These are phyloP conservation scores for Heliconius aoede DNA, from an alignment of 2,888 invertebrate species.

Conservation along the genomic window DNA sequence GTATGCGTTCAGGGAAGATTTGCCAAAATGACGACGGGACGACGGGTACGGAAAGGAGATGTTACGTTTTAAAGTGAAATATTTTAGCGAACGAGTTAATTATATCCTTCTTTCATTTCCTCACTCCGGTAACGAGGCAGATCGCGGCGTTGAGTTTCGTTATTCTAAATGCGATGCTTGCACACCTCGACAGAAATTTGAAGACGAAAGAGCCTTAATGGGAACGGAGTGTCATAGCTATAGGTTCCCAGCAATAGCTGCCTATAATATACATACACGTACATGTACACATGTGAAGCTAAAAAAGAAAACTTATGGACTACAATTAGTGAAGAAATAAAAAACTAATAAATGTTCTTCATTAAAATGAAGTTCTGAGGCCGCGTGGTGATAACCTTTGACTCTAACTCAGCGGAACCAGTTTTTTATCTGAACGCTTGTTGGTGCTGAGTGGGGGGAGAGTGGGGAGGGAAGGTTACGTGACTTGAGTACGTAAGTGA, in stretches of 20 bases:
- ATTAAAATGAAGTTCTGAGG: constrained; percentile 5
- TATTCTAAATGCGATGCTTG: neutral
- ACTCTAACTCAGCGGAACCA: constrained; percentile 23
- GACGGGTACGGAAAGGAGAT: too few relatives aligned
- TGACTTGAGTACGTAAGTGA: constrained; percentile 6
- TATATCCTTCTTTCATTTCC: too few relatives aligned
- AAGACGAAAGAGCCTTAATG: too few relatives aligned
- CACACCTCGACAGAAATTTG: neutral
- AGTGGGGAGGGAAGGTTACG: too few relatives aligned
- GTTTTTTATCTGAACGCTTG: constrained; percentile 20
- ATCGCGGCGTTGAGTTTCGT: neutral
- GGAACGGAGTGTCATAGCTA: neutral
- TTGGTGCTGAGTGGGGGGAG: too few relatives aligned
- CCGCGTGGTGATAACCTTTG: constrained; percentile 24
- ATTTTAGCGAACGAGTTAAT: too few relatives aligned
- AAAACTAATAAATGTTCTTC: constrained; percentile 6
- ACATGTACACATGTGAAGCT: too few relatives aligned
- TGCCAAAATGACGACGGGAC: too few relatives aligned
- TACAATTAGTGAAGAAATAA: constrained; percentile 1
- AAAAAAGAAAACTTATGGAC: neutral
- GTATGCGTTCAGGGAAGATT: too few relatives aligned
- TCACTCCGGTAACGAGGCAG: neutral
- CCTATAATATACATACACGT: too few relatives aligned
- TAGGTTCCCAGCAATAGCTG: too few relatives aligned
- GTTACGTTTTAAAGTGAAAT: too few relatives aligned